These are phyloP conservation scores for Carassius carassius DNA, from an alignment of 2,113 vertebrate genomes.

Conservation along the genomic window DNA sequence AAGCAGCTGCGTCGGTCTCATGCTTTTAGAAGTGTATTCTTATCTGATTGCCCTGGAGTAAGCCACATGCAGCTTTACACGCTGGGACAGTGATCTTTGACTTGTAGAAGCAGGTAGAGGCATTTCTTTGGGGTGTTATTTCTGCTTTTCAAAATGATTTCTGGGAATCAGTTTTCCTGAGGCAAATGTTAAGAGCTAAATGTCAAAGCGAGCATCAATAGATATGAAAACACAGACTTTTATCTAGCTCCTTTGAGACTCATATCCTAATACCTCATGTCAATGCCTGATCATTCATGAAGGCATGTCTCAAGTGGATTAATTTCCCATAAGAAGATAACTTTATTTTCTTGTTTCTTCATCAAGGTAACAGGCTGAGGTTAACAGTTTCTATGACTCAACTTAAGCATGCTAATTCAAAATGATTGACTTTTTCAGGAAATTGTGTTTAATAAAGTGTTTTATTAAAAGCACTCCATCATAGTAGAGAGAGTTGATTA, in stretches of 20 bases:
- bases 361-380: background rate
- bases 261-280: background rate
- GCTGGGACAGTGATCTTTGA: conserved; percentile 32
- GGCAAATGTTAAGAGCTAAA: conserved; percentile 22
- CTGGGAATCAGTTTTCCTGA: conserved; percentile 23
- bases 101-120: conserved; percentile 43
- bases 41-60: conserved; percentile 42
- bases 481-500: background rate
- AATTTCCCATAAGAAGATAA: background rate
- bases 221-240: conserved; percentile 12
- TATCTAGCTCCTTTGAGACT: background rate
- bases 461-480: background rate
- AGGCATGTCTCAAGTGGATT: background rate
- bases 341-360: no score
- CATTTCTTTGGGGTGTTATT: conserved; percentile 17
- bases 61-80: conserved; percentile 18
- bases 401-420: background rate
- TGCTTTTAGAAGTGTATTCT: conserved; percentile 35
- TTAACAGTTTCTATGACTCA: background rate
- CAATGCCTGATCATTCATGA: background rate
- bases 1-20: background rate
- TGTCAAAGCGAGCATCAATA: background rate
- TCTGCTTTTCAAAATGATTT: background rate
- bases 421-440: background rate
- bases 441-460: background rate